Evolutionary conservation across 92 coral and sea anemone genomes (phyloP), one percentile per base, ranked within the genome.

Genomic region (Pocillopora grandis): DNA sequence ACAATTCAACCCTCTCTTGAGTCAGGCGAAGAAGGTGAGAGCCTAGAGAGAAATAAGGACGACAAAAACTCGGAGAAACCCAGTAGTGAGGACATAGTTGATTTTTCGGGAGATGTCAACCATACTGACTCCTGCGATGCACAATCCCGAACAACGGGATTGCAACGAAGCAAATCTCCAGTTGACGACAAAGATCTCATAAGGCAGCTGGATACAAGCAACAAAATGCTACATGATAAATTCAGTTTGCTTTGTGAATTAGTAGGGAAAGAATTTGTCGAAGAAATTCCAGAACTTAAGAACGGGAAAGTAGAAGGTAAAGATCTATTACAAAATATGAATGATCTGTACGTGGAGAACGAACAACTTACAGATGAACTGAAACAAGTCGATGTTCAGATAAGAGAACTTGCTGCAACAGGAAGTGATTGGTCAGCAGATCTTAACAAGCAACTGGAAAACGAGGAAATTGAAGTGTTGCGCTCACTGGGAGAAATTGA

Each of bases 211-310:
- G 69, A 71, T 19, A 64, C 58, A 20, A 86, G 66, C n/a, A 87
- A 92, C 83, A 80, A 89, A 65, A 60, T 78, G 69, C 72, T 91
- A 75, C 87, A 89, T 62, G 87, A 88, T 20, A 92, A 86, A 64
- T 94, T 88, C 75, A 79, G 86, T 60, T 79, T 92, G 21, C 78
- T 96, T 68, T 79, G 96, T 33, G 89, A 85, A 57, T 52, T 94
- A 48, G 99, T 94, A 17, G 99, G 99, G 9, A 93, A 80, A 72
- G 80, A 79, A 65, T 96, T 96, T 75, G 98, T 96, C 10, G 81
- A 92, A 19, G 94, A 92, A 72, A 92, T 96, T 27, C 99, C 95
- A 33, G 98, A 91, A 62, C 88, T 94, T 10, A 80, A 75, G 49
- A 71, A 75, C 9, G 75, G 75, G 35, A 84, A 80, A 65, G 58